Evolutionary conservation across 92 coral and sea anemone genomes (phyloP).

Genomic region (Epizoanthus ramosus): DNA sequence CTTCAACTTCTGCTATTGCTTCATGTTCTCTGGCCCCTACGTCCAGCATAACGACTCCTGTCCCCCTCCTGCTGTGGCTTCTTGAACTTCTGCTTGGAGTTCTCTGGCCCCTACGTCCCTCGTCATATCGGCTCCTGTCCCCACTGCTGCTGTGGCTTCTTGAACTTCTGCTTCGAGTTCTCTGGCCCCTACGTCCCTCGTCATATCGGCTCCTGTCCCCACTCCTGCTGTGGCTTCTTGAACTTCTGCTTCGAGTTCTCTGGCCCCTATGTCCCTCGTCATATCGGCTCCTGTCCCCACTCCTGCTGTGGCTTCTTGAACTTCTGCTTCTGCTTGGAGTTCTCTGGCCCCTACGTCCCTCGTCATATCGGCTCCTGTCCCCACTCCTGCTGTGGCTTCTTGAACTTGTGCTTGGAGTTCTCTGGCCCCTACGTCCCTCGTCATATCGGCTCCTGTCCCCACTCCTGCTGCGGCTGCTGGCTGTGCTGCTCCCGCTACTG

Average conservation of each 20-base stretch:
- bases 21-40: neutral
- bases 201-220: neutral
- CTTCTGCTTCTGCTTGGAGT: neutral
- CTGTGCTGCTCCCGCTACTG: neutral
- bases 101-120: neutral
- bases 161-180: neutral
- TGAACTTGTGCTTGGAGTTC: neutral
- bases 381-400: neutral
- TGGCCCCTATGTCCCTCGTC: neutral
- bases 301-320: neutral
- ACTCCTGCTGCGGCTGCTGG: slow-evolving; percentile 3
- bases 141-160: neutral
- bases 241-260: neutral
- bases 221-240: neutral
- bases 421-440: neutral
- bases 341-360: neutral
- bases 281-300: neutral
- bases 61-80: neutral
- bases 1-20: neutral
- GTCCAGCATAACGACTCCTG: neutral
- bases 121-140: neutral
- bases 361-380: neutral
- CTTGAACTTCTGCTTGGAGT: neutral
- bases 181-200: neutral
- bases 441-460: neutral